Conservation (phyloP, 2,113 vertebrate genomes). For the Neoarius graeffei region DNA sequence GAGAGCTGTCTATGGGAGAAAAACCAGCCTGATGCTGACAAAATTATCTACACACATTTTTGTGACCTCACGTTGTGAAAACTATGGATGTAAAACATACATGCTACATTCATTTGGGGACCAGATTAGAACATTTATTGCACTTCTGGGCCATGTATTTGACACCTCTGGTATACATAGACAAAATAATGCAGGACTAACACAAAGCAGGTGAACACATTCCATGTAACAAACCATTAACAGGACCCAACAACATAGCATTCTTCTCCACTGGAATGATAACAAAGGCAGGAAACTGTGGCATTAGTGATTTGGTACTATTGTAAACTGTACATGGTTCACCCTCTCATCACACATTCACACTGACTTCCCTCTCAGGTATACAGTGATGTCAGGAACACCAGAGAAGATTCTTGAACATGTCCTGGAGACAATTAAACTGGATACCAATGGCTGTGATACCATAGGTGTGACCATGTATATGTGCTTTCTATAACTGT, state of each 20-base stretch:
- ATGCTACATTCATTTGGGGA: too few relatives aligned
- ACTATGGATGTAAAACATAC: too few relatives aligned
- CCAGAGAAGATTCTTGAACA: conserved; percentile 95
- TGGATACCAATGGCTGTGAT: conserved; percentile 83
- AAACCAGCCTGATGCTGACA: too few relatives aligned
- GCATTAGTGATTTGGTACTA: neutral
- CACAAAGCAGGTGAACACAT: neutral
- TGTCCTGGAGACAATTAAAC: conserved; percentile 85
- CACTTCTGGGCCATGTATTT: neutral
- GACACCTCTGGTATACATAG: neutral
- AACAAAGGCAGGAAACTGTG: neutral
- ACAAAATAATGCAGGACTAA: neutral
- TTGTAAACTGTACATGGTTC: neutral
- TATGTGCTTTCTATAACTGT: neutral
- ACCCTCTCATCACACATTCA: neutral
- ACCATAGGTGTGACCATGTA: conserved; percentile 70
- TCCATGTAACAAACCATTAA: neutral
- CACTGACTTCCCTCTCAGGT: conserved; percentile 69
- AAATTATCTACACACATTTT: too few relatives aligned
- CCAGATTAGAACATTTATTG: too few relatives aligned
- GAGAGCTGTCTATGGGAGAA: too few relatives aligned
- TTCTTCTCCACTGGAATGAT: neutral
- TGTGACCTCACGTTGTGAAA: too few relatives aligned
- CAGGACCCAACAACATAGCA: neutral
- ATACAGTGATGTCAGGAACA: conserved; percentile 90